These are phyloP conservation scores for Pan troglodytes DNA, from an alignment of 2,113 vertebrate genomes.

Conservation along the genomic window DNA sequence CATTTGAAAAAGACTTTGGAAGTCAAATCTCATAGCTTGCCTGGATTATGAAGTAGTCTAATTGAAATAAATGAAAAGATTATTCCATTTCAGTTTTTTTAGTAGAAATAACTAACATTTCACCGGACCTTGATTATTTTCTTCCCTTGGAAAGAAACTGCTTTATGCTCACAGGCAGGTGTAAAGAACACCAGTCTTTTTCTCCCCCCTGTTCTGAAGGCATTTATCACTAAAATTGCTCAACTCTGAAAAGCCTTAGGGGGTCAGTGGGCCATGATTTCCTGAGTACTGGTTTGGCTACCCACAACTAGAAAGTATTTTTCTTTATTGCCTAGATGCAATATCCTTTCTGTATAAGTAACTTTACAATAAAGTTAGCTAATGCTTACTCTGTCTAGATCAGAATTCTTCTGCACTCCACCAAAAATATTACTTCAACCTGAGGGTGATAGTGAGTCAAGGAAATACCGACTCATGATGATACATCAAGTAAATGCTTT, in stretches of 20 bases:
- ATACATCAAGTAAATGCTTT: constrained; percentile 14
- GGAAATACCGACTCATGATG: not conserved
- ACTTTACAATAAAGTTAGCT: constrained; percentile 51
- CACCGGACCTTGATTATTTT: not conserved
- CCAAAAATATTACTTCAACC: constrained; percentile 46
- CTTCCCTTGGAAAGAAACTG: not conserved
- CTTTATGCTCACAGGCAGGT: not conserved
- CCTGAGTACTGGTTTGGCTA: constrained; percentile 25
- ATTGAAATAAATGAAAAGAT: not conserved
- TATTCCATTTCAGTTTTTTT: not conserved
- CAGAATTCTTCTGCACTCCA: not conserved
- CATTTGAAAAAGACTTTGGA: not conserved
- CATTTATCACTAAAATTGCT: constrained; percentile 44
- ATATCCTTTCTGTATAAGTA: constrained; percentile 47
- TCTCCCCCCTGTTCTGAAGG: not conserved
- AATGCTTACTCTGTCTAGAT: not conserved
- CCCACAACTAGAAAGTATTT: constrained; percentile 42
- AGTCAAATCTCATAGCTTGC: not conserved
- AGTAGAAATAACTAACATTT: not conserved
- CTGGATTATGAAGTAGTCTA: not conserved
- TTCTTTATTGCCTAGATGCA: constrained; percentile 41
- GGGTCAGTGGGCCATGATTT: constrained; percentile 28
- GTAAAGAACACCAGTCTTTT: not conserved
- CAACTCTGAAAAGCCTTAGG: constrained; percentile 46
- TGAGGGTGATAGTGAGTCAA: not conserved